Percentiles rank a stretch among this genome's conserved stretches.
Evolutionary conservation across 2,888 invertebrate species (phyloP).

Genomic region (Tenodera sinensis): DNA sequence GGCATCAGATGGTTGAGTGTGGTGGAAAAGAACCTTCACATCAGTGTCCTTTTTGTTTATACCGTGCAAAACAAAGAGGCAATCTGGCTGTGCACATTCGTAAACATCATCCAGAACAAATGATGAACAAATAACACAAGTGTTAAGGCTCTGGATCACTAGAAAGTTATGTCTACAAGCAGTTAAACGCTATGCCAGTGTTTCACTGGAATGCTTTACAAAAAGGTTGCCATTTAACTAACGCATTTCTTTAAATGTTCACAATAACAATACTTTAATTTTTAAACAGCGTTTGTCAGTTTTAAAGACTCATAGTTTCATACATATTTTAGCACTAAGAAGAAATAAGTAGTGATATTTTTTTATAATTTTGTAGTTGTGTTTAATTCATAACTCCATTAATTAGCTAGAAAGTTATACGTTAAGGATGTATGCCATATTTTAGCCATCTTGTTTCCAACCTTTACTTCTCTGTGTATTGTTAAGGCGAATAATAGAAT

Average conservation of each 20-base stretch:
- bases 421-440: background rate
- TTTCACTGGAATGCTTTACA: background rate
- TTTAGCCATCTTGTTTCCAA: background rate
- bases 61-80: slow-evolving; percentile 76
- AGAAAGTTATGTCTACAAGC: background rate
- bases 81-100: slow-evolving; percentile 78
- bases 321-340: background rate
- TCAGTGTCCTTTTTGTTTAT: slow-evolving; percentile 65
- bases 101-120: slow-evolving; percentile 59
- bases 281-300: background rate
- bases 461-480: background rate
- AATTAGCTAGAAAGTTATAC: background rate
- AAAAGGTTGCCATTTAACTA: background rate
- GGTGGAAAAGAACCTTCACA: slow-evolving; percentile 34
- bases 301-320: background rate
- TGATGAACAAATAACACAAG: background rate
- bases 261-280: background rate
- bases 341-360: background rate
- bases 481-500: background rate
- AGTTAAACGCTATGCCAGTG: background rate
- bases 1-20: slow-evolving; percentile 80
- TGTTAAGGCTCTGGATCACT: background rate
- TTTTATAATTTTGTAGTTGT: background rate
- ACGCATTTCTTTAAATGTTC: background rate
- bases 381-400: background rate